Evolutionary conservation across 2,888 invertebrate species (phyloP), one percentile per base, ranked within the genome.

Genomic region (Campaea margaritaria): DNA sequence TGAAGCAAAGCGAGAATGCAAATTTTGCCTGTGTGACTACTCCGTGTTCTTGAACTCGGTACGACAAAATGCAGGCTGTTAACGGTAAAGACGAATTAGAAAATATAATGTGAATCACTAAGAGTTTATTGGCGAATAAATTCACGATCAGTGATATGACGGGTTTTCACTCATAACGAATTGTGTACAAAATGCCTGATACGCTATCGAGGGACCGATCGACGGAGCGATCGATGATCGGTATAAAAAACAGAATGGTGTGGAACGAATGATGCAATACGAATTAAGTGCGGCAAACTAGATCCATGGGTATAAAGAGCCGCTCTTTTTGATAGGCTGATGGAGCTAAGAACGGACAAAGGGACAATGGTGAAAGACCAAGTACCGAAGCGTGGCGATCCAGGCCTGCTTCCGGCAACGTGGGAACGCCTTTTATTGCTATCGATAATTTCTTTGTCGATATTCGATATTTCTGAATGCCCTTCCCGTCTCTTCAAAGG

Each of bases 321-420:
- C 78, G 81, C 80, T 83, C 86, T 85, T 86, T 60, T 86, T 85
- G 83, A 86, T 78, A 78, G 77, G 70, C 80, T 82, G 83, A 82
- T 81, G 82, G 74, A 81, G 79, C 76, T 82, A 81, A 83, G 78
- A 83, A 83, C 78, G 81, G 82, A 88, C 89, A 88, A 87, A 84
- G 82, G 85, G 85, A 86, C 87, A 89, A 87, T 85, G 82, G 85
- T 78, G 79, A 86, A 87, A 86, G 86, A 85, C 82, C 78, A 79
- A 86, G 90, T 87, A 89, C 83, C 83, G 87, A 75, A 89, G 89
- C 91, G 88, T 89, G 86, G 88, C 88, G 78, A 85, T 87, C 82
- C 74, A 83, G 80, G 75, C 77, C 75, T 68, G 80, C 79, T 87
- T 90, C 91, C 88, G 85, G 82, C 77, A 78, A 85, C 89, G 89